Evolutionary conservation across 2,888 invertebrate species (phyloP).

Genomic region (Eucriotettix oculatus): DNA sequence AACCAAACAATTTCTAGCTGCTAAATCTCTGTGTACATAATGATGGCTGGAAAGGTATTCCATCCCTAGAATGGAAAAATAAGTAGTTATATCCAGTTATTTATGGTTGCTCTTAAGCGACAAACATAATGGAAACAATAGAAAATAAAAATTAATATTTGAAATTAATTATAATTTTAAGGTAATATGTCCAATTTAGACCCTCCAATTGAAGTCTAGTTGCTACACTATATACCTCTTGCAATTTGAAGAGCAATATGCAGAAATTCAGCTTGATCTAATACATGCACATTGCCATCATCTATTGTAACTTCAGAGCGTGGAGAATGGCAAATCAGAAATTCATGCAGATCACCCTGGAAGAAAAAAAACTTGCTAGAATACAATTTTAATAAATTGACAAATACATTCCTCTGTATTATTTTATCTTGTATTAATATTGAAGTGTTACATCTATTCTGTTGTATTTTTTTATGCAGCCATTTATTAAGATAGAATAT

Average conservation of each 20-base stretch:
- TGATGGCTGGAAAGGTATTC: constrained; percentile 78
- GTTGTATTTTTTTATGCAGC: no score
- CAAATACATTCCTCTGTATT: no score
- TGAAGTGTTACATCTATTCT: no score
- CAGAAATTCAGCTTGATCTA: constrained; percentile 73
- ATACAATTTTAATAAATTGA: background rate
- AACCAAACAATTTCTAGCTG: constrained; percentile 91
- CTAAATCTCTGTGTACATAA: constrained; percentile 91
- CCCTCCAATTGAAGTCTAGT: no score
- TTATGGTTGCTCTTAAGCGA: background rate
- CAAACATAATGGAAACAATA: background rate
- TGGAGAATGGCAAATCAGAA: constrained; percentile 79
- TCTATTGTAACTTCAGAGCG: constrained; percentile 37
- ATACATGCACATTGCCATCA: constrained; percentile 43
- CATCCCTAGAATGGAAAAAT: constrained; percentile 39
- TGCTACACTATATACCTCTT: constrained; percentile 26
- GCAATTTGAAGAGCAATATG: constrained; percentile 82
- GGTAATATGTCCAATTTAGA: no score
- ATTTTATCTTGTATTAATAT: no score
- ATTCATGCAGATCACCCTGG: constrained; percentile 90
- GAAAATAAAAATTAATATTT: no score
- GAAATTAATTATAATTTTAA: no score
- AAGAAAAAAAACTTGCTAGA: constrained; percentile 9
- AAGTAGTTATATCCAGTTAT: background rate
- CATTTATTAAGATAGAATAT: no score